phyloP scores from a whole-genome alignment of 2,797 vertebrate species.

The Cossypha heuglini region DNA sequence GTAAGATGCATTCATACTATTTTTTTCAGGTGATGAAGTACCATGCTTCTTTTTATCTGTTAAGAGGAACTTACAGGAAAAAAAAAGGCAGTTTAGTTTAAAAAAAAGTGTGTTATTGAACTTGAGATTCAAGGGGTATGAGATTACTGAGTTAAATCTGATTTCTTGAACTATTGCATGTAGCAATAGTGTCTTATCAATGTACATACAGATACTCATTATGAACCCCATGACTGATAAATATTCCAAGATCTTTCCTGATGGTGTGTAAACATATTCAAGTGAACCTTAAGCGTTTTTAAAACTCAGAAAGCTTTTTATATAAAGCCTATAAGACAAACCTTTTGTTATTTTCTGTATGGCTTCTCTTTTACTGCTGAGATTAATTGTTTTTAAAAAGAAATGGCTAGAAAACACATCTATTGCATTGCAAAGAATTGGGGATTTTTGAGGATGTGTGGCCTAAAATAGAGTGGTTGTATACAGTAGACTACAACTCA shows the following conservation, averaged over 20 bases:
- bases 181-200: background rate
- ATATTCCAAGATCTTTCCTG: background rate
- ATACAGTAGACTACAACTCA: background rate
- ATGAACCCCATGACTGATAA: background rate
- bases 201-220: background rate
- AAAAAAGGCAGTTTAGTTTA: background rate
- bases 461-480: background rate
- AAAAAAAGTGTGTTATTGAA: background rate
- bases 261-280: constrained; percentile 10
- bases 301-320: constrained; percentile 19
- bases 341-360: background rate
- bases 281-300: constrained; percentile 44
- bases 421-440: background rate
- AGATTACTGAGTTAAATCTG: background rate
- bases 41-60: background rate
- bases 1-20: background rate
- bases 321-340: background rate
- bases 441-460: background rate
- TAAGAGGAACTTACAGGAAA: background rate
- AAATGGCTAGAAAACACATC: background rate
- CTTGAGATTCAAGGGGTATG: background rate
- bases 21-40: background rate
- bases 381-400: background rate
- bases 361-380: background rate
- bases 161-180: background rate